Base-by-base conservation (phyloP, 1,140 invertebrate genomes). In the Pseudomyrmex flavicornis region DNA sequence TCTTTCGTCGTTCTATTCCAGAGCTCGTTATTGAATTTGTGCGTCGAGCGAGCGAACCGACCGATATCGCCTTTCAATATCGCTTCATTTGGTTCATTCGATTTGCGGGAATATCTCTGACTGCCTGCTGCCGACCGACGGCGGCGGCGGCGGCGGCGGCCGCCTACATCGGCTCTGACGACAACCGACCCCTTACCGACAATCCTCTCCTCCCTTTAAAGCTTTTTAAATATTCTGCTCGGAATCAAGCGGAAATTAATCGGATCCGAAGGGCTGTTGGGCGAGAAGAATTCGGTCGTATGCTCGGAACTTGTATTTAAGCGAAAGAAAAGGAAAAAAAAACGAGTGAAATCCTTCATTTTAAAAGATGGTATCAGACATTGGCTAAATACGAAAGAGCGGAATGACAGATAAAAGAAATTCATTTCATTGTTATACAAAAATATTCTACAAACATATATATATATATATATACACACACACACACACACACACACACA, bases 1-100 rank as follows among this genome's bases (percentile, higher is more conserved):
- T 84, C 65, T 82, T 76, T 88, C 83, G 61, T 89, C 83, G 65
- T 88, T 88, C 87, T 88, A 88, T 88, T 88, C 74, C 85, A 82
- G 85, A 87, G 88, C 88, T 89, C 88, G 88, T 91, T 90, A 90
- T 91, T 91, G 88, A 91, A 91, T 90, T 91, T 91, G 90, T 90
- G 89, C 88, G 85, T 89, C 86, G 89, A 84, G 76, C 85, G 83
- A 85, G 80, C 87, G 87, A 87, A 87, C 84, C 89, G 86, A 90
- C 35, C 89, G 89, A 91, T 91, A 91, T 91, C 90, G 90, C 89
- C 90, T 91, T 91, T 91, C 90, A 90, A 91, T 91, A 91, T 91
- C 90, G 90, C 90, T 91, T 90, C 90, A 90, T 91, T 91, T 91
- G 90, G 86, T 90, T 91, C 88, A 90, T 91, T 91, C 90, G 90